Evolutionary conservation across 2,113 vertebrate species (phyloP).

Genomic region (Coreoperca whiteheadi): DNA sequence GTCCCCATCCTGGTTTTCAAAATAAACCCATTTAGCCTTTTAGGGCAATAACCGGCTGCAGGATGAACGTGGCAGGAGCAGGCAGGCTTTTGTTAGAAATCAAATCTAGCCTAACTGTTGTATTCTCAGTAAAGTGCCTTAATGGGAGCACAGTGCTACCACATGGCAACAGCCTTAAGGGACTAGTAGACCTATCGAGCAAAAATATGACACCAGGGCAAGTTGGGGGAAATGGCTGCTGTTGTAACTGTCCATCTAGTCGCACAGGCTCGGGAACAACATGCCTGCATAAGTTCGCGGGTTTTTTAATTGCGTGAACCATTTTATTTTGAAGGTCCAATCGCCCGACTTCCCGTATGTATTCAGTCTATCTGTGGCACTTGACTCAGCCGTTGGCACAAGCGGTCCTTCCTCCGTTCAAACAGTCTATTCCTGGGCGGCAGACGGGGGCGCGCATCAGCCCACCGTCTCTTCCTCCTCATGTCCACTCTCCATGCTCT

Average conservation of each 20-base stretch:
- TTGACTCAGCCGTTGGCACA: conserved; percentile 63
- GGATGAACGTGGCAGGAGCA: background rate
- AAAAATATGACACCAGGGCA: background rate
- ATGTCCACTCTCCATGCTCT: conserved; percentile 29
- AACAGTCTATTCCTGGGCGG: conserved; percentile 74
- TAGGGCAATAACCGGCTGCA: background rate
- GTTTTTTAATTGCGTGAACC: too few species aligned
- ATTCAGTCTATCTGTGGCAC: background rate
- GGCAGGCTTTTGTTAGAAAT: accelerated
- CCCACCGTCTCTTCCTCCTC: conserved; percentile 70
- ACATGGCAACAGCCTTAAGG: too few species aligned
- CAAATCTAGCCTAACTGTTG: background rate
- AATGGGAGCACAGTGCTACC: background rate
- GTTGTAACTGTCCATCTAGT: background rate
- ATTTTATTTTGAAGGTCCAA: conserved; percentile 58
- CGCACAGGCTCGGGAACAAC: background rate
- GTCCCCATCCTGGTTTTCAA: conserved; percentile 41
- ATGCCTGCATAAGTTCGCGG: background rate
- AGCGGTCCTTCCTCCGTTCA: conserved; percentile 72
- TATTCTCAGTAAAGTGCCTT: background rate
- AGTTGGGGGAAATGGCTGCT: background rate
- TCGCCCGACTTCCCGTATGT: conserved; percentile 39
- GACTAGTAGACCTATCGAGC: accelerated
- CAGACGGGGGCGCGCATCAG: conserved; percentile 80
- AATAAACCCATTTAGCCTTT: conserved; percentile 43